phyloP scores from a whole-genome alignment of 1,140 invertebrate genomes.

The Pogonomyrmex barbatus region DNA sequence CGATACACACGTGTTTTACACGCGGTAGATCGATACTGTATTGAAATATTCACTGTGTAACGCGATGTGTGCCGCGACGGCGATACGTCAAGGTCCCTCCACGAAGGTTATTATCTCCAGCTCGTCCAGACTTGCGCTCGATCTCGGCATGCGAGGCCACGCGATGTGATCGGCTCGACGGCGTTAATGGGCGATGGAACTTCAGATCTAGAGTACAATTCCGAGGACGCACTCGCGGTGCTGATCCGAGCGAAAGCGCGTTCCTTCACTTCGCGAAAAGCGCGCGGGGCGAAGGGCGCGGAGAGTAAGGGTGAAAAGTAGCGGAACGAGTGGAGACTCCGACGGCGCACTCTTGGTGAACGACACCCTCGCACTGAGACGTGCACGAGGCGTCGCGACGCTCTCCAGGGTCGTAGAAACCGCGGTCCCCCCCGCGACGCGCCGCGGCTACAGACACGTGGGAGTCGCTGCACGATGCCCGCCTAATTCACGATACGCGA shows the following conservation, averaged over 20 bases:
- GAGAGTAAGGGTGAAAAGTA: neutral
- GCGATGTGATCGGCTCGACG: conserved; percentile 12
- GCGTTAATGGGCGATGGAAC: conserved; percentile 1
- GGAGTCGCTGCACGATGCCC: conserved; percentile 2
- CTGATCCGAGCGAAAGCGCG: neutral
- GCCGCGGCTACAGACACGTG: conserved; percentile 4
- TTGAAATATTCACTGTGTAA: conserved; percentile 73
- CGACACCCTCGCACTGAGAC: conserved; percentile 67
- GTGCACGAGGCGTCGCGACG: conserved; percentile 60
- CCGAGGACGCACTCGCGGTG: neutral
- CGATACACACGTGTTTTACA: conserved; percentile 38
- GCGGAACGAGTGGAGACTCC: conserved; percentile 7
- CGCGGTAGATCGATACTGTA: conserved; percentile 70
- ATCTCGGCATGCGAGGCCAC: conserved; percentile 46
- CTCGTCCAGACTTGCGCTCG: conserved; percentile 27
- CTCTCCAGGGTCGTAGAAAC: conserved; percentile 59
- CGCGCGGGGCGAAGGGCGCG: conserved; percentile 4
- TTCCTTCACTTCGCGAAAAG: neutral
- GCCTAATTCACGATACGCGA: conserved; percentile 15
- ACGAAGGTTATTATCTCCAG: conserved; percentile 61
- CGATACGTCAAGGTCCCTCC: conserved; percentile 62
- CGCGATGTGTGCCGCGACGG: conserved; percentile 56
- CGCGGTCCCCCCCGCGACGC: conserved; percentile 30
- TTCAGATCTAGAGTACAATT: neutral
- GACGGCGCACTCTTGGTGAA: conserved; percentile 49